These are phyloP conservation scores for Cichladusa arquata DNA, from an alignment of 2,113 vertebrate genomes.

Conservation along the genomic window DNA sequence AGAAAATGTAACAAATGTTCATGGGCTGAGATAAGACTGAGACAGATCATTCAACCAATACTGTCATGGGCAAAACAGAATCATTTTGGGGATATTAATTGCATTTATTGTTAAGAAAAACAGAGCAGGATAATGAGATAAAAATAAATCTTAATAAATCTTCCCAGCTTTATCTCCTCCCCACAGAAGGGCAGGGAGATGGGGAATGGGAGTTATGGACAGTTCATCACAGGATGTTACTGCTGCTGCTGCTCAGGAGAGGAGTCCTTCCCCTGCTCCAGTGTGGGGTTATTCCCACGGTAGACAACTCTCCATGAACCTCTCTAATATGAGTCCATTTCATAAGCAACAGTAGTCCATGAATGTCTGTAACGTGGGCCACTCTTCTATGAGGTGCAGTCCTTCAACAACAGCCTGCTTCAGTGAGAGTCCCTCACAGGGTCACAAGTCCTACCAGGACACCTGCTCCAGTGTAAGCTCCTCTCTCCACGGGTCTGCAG, in stretches of 20 bases:
- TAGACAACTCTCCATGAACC: background rate
- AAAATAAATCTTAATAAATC: background rate
- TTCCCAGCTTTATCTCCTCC: background rate
- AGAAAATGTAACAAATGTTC: background rate
- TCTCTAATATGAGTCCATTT: background rate
- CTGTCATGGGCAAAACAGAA: background rate
- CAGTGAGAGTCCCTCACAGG: background rate
- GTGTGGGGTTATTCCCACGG: rapidly evolving
- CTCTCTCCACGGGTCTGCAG: background rate
- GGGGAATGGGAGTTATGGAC: background rate
- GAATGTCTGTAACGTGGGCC: background rate
- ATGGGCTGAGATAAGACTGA: background rate
- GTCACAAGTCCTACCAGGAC: background rate
- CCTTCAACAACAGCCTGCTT: background rate
- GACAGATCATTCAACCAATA: background rate
- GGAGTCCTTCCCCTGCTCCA: background rate
- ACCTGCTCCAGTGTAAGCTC: background rate
- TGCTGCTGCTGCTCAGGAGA: background rate
- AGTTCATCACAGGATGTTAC: background rate
- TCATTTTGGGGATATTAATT: background rate
- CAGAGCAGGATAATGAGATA: background rate
- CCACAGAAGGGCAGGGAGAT: background rate
- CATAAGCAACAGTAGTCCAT: background rate
- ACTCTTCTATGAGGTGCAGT: background rate
- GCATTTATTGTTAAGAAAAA: background rate